These are phyloP conservation scores for Tetragonula carbonaria DNA, from an alignment of 2,888 invertebrate species.

Conservation along the genomic window DNA sequence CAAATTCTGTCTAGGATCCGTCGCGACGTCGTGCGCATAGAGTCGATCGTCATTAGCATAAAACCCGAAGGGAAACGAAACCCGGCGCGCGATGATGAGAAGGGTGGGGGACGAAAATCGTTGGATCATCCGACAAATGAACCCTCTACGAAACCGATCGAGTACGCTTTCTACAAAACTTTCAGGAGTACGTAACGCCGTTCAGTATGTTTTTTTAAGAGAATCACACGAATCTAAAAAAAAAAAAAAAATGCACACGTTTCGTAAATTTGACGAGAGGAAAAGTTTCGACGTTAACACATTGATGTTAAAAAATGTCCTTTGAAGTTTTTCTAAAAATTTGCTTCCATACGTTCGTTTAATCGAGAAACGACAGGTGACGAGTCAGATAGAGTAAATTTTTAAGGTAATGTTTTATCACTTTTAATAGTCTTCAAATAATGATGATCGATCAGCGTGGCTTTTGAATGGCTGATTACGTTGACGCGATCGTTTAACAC, in stretches of 20 bases:
- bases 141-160: neutral
- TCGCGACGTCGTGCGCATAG: constrained; percentile 50
- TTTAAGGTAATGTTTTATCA: neutral
- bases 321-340: too few species aligned
- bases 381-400: neutral
- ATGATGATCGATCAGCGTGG: too few species aligned
- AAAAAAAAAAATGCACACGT: neutral
- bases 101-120: constrained; percentile 4
- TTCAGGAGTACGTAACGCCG: neutral
- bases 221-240: neutral
- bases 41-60: constrained; percentile 46
- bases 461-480: neutral
- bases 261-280: too few species aligned
- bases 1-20: constrained; percentile 58
- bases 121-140: constrained; percentile 1
- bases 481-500: neutral
- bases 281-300: too few species aligned
- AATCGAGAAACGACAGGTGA: neutral
- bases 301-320: too few species aligned
- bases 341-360: neutral
- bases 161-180: neutral
- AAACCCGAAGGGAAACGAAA: constrained; percentile 31
- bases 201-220: too few species aligned
- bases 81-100: neutral
- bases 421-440: neutral